Base-by-base conservation (phyloP, 2,888 invertebrate genomes). In the Dilophus febrilis region DNA sequence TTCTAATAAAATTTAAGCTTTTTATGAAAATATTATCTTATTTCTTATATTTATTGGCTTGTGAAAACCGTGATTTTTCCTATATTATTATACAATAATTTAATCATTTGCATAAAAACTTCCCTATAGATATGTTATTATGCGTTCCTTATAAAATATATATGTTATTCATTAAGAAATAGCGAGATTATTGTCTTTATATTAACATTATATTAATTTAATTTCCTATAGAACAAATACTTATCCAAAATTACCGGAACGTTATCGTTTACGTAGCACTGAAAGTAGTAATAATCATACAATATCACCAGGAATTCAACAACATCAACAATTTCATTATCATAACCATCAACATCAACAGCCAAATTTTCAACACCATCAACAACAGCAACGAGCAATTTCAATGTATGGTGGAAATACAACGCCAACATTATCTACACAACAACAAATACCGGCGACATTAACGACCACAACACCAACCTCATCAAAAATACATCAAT, bases 201-300 rank as follows among this genome's bases (percentile, higher is more conserved):
- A n/a, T n/a, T n/a, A n/a, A n/a, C n/a, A n/a, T n/a, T n/a, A n/a
- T n/a, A n/a, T n/a, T n/a, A n/a, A n/a, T 38, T 16, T 30, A 28
- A 36, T 38, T 18, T 30, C 35, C 34, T 26, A 18, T 53, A 70
- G 77, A 53, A 78, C 77, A 27, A 74, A 78, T 59, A 77, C 79
- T 1, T 78, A 78, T 59, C 78, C 79, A 17, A 77, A 78, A 56
- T 58, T 78, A 38, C 75, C 78, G 34, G 77, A 78, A 48, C 72
- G 74, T 55, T 77, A 74, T 60, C 70, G 75, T 43, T 68, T 74
- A 35, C 67, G 72, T 8, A 71, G 69, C 2, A n/a, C n/a, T n/a
- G n/a, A n/a, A n/a, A n/a, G n/a, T n/a, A n/a, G n/a, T n/a, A n/a
- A n/a, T n/a, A n/a, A n/a, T n/a, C n/a, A n/a, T n/a, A n/a, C n/a